Evolutionary conservation across 2,888 invertebrate species (phyloP), one percentile per base, ranked within the genome.

Genomic region (Thumatha senex): DNA sequence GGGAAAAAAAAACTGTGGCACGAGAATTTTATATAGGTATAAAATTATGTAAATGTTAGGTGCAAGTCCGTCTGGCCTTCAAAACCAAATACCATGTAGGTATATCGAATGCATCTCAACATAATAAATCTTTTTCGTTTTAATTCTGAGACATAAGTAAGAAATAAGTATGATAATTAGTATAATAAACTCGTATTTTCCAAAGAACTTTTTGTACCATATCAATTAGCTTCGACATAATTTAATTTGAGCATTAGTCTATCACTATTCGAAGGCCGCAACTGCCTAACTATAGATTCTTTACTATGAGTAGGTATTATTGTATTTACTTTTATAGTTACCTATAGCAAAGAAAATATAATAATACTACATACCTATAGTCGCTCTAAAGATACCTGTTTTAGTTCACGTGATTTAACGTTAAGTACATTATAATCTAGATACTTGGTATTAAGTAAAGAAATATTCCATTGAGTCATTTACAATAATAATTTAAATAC

Each of bases 391-490:
- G 18, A 24, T 24, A 24, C 18, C 5, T 4, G 18, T 5, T 24
- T 24, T 24, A 12, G 24, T 12, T n/a, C 40, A 40, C 40, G 18
- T 12, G 40, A 24, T 8, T 24, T 8, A 12, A 40, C 40, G 8
- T 7, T n/a, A 40, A 24, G 39, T 18, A 39, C 39, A 0, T 5
- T 5, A 14, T 39, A 39, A 9, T 40, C 24, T 40, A 40, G 1
- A 14, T 14, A 7, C n/a, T 24, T 40, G 7, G 11, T 7, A 13
- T 13, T 24, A 24, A 13, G 14, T 30, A 40, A 24, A 13, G 14
- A 30, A 40, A 40, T 40, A 40, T 40, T 40, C 40, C 40, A 40
- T n/a, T 11, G 41, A 35, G 7, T 45, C 30, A 18, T 13, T 40
- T n/a, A 11, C 14, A 14, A 38, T 46, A 24, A 24, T 12, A 11